Base-by-base conservation (phyloP, 2,113 vertebrate species). In the Notothenia coriiceps region DNA sequence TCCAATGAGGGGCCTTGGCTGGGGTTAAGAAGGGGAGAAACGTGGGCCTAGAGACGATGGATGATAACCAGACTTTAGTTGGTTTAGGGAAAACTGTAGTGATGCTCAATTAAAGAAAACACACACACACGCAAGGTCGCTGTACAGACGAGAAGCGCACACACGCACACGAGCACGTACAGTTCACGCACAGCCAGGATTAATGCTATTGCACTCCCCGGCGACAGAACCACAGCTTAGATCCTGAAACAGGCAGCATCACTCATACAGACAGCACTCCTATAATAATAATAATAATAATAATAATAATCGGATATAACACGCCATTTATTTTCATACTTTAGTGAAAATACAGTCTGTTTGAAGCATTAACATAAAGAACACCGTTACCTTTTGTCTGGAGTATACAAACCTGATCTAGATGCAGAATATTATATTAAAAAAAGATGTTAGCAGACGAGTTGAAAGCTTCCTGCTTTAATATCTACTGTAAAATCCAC, bases 71-170 rank as follows among this genome's bases (percentile, higher is more conserved):
- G 55, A 22, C n/a, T 14, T 25, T 40, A 40, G 47, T n/a, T 49
- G 29, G 35, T 59, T 50, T 50, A 51, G 20, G 71, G 40, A 59
- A 52, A 75, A 12, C 33, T 78, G 29, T 59, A 49, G 33, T 89
- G n/a, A 61, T 52, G 29, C 55, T n/a, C 83, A 0, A 1, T 57
- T 25, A 51, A 80, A 60, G 46, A 43, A 15, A 49, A 18, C 60
- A 57, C 15, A 29, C 2, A 51, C 56, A 77, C 22, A 67, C 54
- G 56, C 49, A 75, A 75, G 10, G 86, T 86, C 89, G 87, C 90
- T 90, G 90, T 77, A 90, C 54, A 82, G 69, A 85, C 87, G 51
- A 80, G 90, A 94, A 87, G 89, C 87, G 83, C 89, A 90, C 90
- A 90, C 65, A 74, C 57, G n/a, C n/a, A 40, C 50, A 64, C 17